These are phyloP conservation scores for Hipposideros armiger DNA, from an alignment of 2,113 vertebrate genomes.

Conservation along the genomic window DNA sequence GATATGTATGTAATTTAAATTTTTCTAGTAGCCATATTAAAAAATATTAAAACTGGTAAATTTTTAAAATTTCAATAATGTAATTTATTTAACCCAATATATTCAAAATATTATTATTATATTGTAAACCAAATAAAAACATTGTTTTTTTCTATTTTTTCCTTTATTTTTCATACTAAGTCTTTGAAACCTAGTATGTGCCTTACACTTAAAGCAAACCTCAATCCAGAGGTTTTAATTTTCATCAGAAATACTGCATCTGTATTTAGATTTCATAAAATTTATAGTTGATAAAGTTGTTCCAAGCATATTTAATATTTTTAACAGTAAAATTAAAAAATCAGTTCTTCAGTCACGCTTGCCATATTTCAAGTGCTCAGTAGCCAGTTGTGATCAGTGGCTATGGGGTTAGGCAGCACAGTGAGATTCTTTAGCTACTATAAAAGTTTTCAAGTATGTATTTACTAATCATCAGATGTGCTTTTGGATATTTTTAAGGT, in stretches of 20 bases:
- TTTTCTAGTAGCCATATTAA: neutral
- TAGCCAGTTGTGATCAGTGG: neutral
- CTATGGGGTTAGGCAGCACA: rapidly evolving
- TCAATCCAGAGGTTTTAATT: neutral
- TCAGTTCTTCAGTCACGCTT: neutral
- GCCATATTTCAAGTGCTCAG: neutral
- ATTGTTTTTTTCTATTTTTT: neutral
- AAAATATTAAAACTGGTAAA: neutral
- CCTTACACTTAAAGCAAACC: neutral
- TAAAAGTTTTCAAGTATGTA: neutral
- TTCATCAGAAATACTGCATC: slow-evolving; percentile 6
- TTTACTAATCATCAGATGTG: neutral
- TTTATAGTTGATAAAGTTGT: neutral
- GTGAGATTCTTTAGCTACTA: neutral
- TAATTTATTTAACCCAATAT: slow-evolving; percentile 16
- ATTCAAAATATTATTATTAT: neutral
- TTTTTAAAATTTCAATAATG: neutral
- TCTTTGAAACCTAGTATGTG: neutral
- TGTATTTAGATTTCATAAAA: slow-evolving; percentile 4
- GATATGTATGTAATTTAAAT: neutral
- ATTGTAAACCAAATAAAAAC: neutral
- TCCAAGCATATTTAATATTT: neutral
- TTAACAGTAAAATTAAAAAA: slow-evolving; percentile 6
- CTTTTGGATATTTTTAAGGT: neutral
- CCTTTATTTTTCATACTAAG: neutral